Conservation (phyloP, 2,888 invertebrate genomes). For the Microctonus aethiopoides region DNA sequence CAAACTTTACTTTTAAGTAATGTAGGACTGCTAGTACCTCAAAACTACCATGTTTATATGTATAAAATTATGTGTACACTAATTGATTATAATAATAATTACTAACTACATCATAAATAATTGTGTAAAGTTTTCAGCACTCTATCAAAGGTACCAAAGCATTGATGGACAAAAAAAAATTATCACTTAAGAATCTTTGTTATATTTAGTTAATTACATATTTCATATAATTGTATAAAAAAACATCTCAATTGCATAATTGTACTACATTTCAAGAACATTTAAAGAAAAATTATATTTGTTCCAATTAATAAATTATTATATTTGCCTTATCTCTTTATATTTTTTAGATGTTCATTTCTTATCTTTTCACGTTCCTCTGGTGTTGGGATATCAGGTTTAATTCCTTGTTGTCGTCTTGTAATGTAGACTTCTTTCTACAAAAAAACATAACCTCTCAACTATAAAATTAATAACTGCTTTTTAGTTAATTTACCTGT, state of each 20-base stretch:
- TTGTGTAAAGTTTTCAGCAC: not conserved
- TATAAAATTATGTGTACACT: slow-evolving; percentile 31
- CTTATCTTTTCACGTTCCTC: slow-evolving; percentile 79
- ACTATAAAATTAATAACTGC: not conserved
- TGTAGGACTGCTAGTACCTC: slow-evolving; percentile 31
- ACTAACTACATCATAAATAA: not conserved
- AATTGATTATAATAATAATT: not conserved
- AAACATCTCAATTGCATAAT: not conserved
- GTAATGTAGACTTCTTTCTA: slow-evolving; percentile 73
- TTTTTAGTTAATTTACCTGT: not conserved
- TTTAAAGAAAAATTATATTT: slow-evolving; percentile 29
- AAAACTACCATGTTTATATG: slow-evolving; percentile 37
- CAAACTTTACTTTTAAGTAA: slow-evolving; percentile 40
- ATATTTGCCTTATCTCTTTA: slow-evolving; percentile 15
- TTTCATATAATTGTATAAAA: not conserved
- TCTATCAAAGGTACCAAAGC: slow-evolving; percentile 8
- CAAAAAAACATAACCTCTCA: slow-evolving; percentile 46
- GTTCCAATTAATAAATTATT: slow-evolving; percentile 18
- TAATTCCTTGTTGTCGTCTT: slow-evolving; percentile 73
- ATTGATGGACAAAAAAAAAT: slow-evolving; percentile 6
- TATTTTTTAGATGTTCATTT: slow-evolving; percentile 69
- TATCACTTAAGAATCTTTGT: not conserved
- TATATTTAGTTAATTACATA: not conserved
- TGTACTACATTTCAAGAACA: not conserved
- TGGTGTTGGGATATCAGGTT: slow-evolving; percentile 76